Percentiles rank a stretch among this genome's conserved stretches.
Conservation (phyloP, 2,797 vertebrate genomes). For the Myotis myotis region DNA sequence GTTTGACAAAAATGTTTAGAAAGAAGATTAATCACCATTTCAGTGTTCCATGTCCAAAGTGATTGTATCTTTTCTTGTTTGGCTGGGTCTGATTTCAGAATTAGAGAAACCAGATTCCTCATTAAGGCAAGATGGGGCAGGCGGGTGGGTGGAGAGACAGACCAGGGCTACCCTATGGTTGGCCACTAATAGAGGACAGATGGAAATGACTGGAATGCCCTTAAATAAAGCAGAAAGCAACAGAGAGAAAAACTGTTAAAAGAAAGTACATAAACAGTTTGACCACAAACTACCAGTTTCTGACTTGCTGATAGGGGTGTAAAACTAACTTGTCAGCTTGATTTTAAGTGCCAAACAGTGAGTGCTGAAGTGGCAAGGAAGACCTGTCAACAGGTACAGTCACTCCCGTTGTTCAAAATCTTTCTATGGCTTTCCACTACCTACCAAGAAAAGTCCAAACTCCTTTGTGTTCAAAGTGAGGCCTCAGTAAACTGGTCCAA, state of each 20-base stretch:
- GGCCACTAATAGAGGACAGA: slow-evolving; percentile 47
- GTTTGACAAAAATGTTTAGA: slow-evolving; percentile 90
- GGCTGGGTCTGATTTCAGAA: slow-evolving; percentile 72
- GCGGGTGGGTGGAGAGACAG: background rate
- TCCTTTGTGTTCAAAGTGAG: slow-evolving; percentile 12
- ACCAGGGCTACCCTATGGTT: slow-evolving; percentile 54
- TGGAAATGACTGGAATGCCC: slow-evolving; percentile 59
- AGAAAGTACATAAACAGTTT: slow-evolving; percentile 54
- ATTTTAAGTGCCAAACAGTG: slow-evolving; percentile 59
- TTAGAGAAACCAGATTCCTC: slow-evolving; percentile 62
- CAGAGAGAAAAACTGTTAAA: slow-evolving; percentile 44
- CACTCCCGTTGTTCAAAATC: slow-evolving; percentile 21
- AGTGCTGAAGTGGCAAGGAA: slow-evolving; percentile 52
- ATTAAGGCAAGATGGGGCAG: slow-evolving; percentile 25
- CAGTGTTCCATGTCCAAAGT: slow-evolving; percentile 83
- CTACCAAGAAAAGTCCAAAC: slow-evolving; percentile 24
- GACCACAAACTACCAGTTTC: slow-evolving; percentile 30
- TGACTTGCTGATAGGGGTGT: slow-evolving; percentile 58
- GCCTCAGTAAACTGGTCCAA: slow-evolving; percentile 14
- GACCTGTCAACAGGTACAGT: background rate
- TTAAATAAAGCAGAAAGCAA: slow-evolving; percentile 37
- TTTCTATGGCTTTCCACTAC: slow-evolving; percentile 45
- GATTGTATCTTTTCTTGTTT: slow-evolving; percentile 84
- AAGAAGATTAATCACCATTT: slow-evolving; percentile 92
- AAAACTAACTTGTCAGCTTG: slow-evolving; percentile 57